phyloP scores from a whole-genome alignment of 1,140 invertebrate species.

The Euglossa dilemma region DNA sequence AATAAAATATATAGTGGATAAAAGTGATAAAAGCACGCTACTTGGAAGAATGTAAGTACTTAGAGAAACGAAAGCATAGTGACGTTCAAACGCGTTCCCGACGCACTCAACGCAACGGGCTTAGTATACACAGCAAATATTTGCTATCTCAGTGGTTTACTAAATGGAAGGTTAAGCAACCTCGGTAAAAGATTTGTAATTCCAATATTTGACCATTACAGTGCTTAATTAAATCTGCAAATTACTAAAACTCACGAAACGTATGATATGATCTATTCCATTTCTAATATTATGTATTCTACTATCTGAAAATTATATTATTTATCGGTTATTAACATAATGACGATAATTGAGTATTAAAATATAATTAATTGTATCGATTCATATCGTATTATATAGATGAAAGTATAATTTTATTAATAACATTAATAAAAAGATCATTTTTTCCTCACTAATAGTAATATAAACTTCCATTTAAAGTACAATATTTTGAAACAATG shows the following conservation, averaged over 20 bases:
- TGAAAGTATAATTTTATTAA: too few species aligned
- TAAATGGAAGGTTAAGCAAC: not conserved
- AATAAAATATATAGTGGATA: not conserved
- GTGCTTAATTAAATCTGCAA: not conserved
- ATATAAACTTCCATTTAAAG: too few species aligned
- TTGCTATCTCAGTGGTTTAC: not conserved
- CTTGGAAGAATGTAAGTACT: not conserved
- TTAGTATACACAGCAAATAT: slow-evolving; percentile 7
- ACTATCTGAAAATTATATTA: too few species aligned
- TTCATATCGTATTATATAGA: too few species aligned
- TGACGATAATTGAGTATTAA: too few species aligned
- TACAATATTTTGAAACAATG: too few species aligned
- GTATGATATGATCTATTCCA: not conserved
- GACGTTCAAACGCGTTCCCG: not conserved
- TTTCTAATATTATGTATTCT: not conserved
- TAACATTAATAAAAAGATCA: too few species aligned
- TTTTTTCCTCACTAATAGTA: not conserved
- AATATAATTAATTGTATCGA: too few species aligned
- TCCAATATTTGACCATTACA: slow-evolving; percentile 25
- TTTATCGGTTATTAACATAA: too few species aligned
- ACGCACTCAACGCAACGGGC: too few species aligned
- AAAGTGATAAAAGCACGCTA: too few species aligned
- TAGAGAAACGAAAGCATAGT: not conserved
- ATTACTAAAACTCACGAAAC: not conserved
- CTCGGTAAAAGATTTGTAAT: not conserved